Conservation (phyloP, 2,888 invertebrate genomes). For the Hybos culiciformis region DNA sequence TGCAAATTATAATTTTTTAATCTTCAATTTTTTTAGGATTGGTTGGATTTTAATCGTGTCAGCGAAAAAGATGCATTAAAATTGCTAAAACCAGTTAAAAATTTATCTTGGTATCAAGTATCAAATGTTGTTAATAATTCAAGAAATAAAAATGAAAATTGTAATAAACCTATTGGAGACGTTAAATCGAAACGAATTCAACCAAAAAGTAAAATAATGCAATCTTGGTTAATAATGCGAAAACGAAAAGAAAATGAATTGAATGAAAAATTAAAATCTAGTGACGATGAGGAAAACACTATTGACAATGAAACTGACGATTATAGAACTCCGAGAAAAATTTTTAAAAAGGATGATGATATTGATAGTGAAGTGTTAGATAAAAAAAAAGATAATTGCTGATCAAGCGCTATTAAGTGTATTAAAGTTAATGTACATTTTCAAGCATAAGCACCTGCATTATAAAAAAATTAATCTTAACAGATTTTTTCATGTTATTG, state of each 20-base stretch:
- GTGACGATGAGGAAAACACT: no score
- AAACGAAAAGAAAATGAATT: slow-evolving; percentile 15
- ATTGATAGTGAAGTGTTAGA: no score
- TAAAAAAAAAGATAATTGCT: no score
- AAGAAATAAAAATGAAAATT: slow-evolving; percentile 47
- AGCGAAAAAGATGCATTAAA: slow-evolving; percentile 40
- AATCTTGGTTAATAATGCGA: slow-evolving; percentile 24
- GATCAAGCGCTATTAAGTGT: no score
- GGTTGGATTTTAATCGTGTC: slow-evolving; percentile 49
- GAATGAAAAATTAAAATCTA: no score
- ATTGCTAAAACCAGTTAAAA: slow-evolving; percentile 35
- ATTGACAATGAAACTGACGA: no score
- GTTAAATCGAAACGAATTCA: neutral
- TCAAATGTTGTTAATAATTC: slow-evolving; percentile 58
- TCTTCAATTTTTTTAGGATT: slow-evolving; percentile 38
- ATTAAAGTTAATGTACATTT: no score
- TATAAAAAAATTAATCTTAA: no score
- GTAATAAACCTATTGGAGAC: slow-evolving; percentile 39
- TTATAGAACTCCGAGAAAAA: no score
- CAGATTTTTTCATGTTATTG: no score
- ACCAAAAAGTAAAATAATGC: slow-evolving; percentile 22
- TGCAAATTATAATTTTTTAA: neutral
- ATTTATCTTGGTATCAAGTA: slow-evolving; percentile 54
- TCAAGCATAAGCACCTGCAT: no score
- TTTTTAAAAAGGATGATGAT: no score